A percentile compares a stretch with the other conserved stretches of the same genome.
Evolutionary conservation across 2,797 vertebrate genomes (phyloP).

Genomic region (Malacoraja senta): DNA sequence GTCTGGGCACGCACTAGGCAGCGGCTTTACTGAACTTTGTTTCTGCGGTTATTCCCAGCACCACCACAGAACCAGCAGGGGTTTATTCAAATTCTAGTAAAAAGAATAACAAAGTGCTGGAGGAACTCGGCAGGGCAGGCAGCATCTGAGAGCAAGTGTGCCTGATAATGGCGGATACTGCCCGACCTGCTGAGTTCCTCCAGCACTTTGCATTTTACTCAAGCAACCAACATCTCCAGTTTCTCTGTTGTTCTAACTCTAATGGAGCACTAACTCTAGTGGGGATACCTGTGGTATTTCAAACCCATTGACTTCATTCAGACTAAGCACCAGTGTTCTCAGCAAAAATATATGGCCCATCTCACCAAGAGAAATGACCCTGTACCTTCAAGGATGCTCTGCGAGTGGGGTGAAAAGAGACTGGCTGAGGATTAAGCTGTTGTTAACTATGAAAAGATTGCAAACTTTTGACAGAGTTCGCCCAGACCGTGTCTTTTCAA

Average conservation of each 20-base stretch:
- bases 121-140: no score
- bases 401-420: not conserved
- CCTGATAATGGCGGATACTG: no score
- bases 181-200: no score
- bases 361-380: not conserved
- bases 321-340: not conserved
- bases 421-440: not conserved
- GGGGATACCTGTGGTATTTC: not conserved
- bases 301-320: not conserved
- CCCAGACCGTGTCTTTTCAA: not conserved
- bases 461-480: not conserved
- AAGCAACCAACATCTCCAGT: no score
- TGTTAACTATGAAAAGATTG: not conserved
- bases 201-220: no score
- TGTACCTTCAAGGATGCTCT: slow-evolving; percentile 19
- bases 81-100: no score
- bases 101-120: no score
- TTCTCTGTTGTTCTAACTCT: no score
- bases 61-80: not conserved
- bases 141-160: no score
- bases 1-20: not conserved
- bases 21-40: not conserved
- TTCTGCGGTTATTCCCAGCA: not conserved
- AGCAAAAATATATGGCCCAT: not conserved
- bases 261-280: no score